phyloP scores from a whole-genome alignment of 2,113 vertebrate species.

The Xyrauchen texanus region DNA sequence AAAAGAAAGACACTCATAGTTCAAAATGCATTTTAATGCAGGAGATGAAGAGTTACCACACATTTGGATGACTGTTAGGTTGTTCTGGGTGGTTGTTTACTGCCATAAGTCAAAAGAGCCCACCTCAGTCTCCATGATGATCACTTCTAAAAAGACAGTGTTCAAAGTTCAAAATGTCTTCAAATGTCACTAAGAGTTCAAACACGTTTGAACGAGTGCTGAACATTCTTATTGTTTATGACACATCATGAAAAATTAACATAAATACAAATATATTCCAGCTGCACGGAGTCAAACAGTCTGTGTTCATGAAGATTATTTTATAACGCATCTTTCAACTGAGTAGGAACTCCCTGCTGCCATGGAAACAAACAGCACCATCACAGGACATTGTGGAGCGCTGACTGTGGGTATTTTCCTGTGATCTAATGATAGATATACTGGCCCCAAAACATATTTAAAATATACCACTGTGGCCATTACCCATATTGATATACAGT shows the following conservation, averaged over 20 bases:
- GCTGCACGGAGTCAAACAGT: background rate
- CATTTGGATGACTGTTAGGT: background rate
- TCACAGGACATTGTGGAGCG: conserved; percentile 50
- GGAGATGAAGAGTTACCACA: conserved; percentile 2
- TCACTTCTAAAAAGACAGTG: background rate
- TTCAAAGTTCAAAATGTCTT: background rate
- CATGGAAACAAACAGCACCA: conserved; percentile 48
- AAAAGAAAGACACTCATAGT: background rate
- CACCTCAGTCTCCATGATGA: too few relatives aligned
- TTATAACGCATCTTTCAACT: conserved; percentile 33
- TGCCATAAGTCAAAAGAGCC: too few relatives aligned
- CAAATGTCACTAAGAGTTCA: background rate
- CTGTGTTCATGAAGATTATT: background rate
- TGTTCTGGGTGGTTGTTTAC: too few relatives aligned
- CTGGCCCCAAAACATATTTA: too few relatives aligned
- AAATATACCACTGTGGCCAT: too few relatives aligned
- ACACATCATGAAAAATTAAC: conserved; percentile 20
- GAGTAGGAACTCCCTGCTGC: conserved; percentile 58
- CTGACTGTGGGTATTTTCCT: conserved; percentile 26
- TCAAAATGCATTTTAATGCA: conserved; percentile 4
- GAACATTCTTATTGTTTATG: background rate
- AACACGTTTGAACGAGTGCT: background rate
- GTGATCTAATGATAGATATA: background rate
- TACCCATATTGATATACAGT: too few relatives aligned
- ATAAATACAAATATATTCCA: conserved; percentile 20